Evolutionary conservation across 2,797 vertebrate genomes (phyloP), one percentile per base, ranked within the genome.

Genomic region (Aeoliscus strigatus): DNA sequence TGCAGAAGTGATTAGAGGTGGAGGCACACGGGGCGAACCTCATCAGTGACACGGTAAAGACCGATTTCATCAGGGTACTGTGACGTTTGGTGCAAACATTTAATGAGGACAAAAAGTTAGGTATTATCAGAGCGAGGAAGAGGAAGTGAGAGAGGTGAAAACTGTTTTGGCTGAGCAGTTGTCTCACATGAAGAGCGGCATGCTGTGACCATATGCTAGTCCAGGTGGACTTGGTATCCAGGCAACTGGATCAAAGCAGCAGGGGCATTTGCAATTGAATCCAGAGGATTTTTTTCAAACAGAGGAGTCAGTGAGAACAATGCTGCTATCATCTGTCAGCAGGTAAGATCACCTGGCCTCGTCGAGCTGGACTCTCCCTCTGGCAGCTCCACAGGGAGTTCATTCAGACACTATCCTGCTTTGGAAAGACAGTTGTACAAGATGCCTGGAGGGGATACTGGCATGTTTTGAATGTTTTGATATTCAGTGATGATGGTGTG

Each of bases 201-300:
- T 74, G 85, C 86, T 86, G 86, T 49, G 82, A 75, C 86, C 87
- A 87, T 89, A 90, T 90, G 87, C 80, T 82, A 39, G 58, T 85
- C 78, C 87, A 87, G 86, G 85, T 87, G 82, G 86, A 86, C 62
- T 75, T 55, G 53, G 83, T 85, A 78, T 84, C 86, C 79, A 87
- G 73, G 82, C 82, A 87, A 88, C 81, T 73, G 67, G 81, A 84
- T 84, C 83, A 87, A 86, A 86, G 75, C 83, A 70, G 72, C 57
- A 29, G 85, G 79, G 75, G 79, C 64, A 53, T 70, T 76, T 45
- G 62, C 52, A 59, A 79, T 66, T 66, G 75, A 84, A 83, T 81
- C 71, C 65, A 74, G 70, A 84, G 76, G 73, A 81, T 73, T 82
- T 81, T 82, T 81, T 68, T 79, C 72, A 81, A 76, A 77, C 55